Base-by-base conservation (phyloP, 2,113 vertebrate genomes). In the Caranx melampygus region DNA sequence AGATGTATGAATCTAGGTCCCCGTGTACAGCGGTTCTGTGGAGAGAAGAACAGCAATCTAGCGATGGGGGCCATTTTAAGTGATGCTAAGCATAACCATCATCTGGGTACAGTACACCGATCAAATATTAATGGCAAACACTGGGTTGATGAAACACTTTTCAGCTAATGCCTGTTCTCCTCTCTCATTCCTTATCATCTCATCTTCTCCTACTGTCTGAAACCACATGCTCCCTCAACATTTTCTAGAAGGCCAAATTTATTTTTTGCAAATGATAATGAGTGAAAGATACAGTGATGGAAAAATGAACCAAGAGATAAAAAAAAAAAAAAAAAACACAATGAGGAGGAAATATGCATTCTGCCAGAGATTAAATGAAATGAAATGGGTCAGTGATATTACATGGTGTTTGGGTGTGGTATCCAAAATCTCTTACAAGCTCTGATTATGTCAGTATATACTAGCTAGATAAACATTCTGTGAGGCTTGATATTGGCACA, bases 11-110 rank as follows among this genome's bases (percentile, higher is more conserved):
- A 33, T 52, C 21, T 44, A 59, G 0, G 52, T 61, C 62, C 37
- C 9, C 60, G 5, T 57, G 3, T 16, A n/a, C 15, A 58, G 45
- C 26, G 16, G 15, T 33, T 76, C 13, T 69, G 68, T 72, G 44
- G 52, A 12, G 59, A 79, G 52, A 34, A 13, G 47, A 80, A 18
- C 59, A 60, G 21, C 10, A 12, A 78, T 87, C 72, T 71, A 35
- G 37, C 66, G 37, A 79, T 40, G 65, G 79, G 72, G 61, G 81
- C 84, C 83, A 91, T 92, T 90, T 90, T 92, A 92, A 90, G 63
- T 21, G 69, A 82, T 66, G 57, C 82, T 58, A 64, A 69, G 83
- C 80, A 64, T 54, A 78, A 47, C 66, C 55, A 87, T 81, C 65
- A 87, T 83, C 57, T 52, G 60, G 63, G 55, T 82, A 57, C 21